phyloP scores from a whole-genome alignment of 2,113 vertebrate genomes.

The Eira barbara region DNA sequence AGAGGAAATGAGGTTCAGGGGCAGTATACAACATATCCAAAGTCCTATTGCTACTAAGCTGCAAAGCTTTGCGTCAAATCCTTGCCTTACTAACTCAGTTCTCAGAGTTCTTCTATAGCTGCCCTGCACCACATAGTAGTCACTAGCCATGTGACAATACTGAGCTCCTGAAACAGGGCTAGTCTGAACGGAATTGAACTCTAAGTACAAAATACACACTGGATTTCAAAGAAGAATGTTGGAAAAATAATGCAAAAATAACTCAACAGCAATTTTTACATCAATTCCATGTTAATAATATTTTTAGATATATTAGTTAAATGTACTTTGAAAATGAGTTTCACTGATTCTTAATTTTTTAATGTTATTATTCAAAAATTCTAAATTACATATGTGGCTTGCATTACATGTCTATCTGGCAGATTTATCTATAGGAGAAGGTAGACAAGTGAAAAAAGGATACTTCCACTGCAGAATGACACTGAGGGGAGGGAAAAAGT shows the following conservation, averaged over 20 bases:
- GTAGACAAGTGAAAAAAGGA: neutral
- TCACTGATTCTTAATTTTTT: neutral
- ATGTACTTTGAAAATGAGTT: neutral
- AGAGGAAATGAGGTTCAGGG: neutral
- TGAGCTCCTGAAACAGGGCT: neutral
- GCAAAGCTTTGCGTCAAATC: neutral
- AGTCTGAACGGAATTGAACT: neutral
- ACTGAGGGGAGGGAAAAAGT: neutral
- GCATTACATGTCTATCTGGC: neutral
- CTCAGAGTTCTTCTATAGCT: neutral
- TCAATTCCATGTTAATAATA: neutral
- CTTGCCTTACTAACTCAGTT: neutral
- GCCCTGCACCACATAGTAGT: neutral
- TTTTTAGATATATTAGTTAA: neutral
- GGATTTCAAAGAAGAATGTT: neutral
- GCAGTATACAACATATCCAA: neutral
- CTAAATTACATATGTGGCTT: neutral
- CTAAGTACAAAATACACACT: neutral
- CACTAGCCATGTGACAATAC: neutral
- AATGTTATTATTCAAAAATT: neutral
- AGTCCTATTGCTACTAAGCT: neutral
- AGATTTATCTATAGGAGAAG: neutral
- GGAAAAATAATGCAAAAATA: neutral
- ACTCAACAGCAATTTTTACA: neutral
- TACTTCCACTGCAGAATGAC: neutral